These are phyloP conservation scores for Seira musarum DNA, from an alignment of 2,888 invertebrate species.

Conservation along the genomic window DNA sequence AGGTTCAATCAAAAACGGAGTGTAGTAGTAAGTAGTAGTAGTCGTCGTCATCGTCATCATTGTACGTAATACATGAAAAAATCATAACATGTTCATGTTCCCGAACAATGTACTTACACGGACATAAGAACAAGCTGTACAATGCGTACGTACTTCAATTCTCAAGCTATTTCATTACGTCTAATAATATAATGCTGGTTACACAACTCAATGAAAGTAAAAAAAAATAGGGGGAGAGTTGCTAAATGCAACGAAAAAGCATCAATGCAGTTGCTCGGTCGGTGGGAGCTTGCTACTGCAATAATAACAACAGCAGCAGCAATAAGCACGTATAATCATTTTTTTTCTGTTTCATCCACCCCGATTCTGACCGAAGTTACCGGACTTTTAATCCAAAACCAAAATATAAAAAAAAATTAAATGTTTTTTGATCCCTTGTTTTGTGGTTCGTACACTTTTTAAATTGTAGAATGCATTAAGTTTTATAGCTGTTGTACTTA, in stretches of 20 bases:
- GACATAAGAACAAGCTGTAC: neutral
- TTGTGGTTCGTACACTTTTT: neutral
- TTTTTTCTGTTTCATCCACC: conserved; percentile 2
- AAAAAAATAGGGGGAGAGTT: neutral
- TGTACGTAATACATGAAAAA: conserved; percentile 12
- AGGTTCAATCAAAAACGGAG: conserved; percentile 50
- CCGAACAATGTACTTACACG: neutral
- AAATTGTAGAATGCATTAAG: neutral
- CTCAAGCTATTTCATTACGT: conserved; percentile 11
- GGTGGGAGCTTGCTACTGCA: neutral
- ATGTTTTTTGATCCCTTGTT: neutral
- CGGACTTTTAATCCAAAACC: conserved; percentile 13
- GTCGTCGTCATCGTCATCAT: conserved; percentile 14
- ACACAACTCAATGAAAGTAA: conserved; percentile 10
- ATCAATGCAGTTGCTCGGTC: neutral
- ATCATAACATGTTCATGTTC: conserved; percentile 10
- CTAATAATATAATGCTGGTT: conserved; percentile 15
- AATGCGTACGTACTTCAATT: conserved; percentile 12
- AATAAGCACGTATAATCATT: neutral
- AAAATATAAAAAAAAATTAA: neutral
- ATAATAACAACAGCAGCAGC: too few species aligned
- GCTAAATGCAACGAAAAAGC: neutral
- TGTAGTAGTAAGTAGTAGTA: conserved; percentile 21
- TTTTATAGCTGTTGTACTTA: neutral
- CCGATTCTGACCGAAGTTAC: conserved; percentile 10